Evolutionary conservation across 2,888 invertebrate species (phyloP).

Genomic region (Nudaria mundana): DNA sequence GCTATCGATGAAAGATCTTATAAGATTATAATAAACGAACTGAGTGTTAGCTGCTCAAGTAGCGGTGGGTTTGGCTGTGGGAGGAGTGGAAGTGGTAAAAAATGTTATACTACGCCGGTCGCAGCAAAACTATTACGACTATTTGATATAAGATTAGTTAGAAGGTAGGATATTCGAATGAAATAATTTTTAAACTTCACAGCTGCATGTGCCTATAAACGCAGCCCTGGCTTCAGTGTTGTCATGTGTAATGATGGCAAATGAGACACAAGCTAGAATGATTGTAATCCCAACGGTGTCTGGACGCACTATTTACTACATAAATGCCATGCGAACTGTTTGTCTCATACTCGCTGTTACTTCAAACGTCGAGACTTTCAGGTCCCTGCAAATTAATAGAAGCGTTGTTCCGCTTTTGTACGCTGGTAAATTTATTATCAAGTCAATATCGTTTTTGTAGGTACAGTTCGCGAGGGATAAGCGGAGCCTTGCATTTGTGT

Average conservation of each 20-base stretch:
- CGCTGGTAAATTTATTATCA: constrained; percentile 52
- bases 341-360: constrained; percentile 85
- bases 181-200: constrained; percentile 11
- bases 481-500: too few relatives aligned
- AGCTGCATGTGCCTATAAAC: constrained; percentile 55
- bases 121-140: too few relatives aligned
- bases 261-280: constrained; percentile 55
- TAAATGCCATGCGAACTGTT: constrained; percentile 82
- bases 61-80: too few relatives aligned
- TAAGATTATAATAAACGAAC: too few relatives aligned
- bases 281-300: constrained; percentile 84
- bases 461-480: too few relatives aligned
- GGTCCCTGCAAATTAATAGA: constrained; percentile 82
- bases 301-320: constrained; percentile 79
- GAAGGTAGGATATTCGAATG: too few relatives aligned
- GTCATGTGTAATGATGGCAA: constrained; percentile 47
- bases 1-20: too few relatives aligned
- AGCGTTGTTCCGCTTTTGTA: constrained; percentile 83
- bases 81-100: too few relatives aligned
- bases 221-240: constrained; percentile 58
- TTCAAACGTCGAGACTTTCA: constrained; percentile 73
- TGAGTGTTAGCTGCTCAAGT: too few relatives aligned
- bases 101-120: too few relatives aligned
- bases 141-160: too few relatives aligned
- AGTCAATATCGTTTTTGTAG: neutral